Conservation (phyloP, 2,797 vertebrate genomes). For the Bryconaethiops microstoma region DNA sequence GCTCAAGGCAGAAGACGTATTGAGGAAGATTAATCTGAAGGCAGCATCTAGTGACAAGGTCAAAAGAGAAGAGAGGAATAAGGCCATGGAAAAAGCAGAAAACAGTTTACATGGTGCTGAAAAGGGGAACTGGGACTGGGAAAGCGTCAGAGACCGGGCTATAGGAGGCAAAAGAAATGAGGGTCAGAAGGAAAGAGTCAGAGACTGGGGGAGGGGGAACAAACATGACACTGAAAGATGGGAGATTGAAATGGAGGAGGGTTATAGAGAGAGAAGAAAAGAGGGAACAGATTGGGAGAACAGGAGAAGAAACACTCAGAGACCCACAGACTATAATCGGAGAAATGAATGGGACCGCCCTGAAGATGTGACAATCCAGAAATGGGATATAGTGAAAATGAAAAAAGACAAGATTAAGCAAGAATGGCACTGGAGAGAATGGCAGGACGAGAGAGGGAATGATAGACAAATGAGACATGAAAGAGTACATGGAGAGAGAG, state of each 20-base stretch:
- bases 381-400: constrained; percentile 36
- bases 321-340: not conserved
- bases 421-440: constrained; percentile 34
- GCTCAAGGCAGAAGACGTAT: constrained; percentile 70
- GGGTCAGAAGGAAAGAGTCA: constrained; percentile 43
- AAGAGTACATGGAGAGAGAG: not conserved
- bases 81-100: constrained; percentile 35
- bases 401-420: constrained; percentile 21
- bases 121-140: constrained; percentile 26
- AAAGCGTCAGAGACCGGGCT: constrained; percentile 36
- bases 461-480: constrained; percentile 28
- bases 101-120: constrained; percentile 43
- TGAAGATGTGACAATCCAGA: constrained; percentile 24
- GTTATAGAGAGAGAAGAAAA: constrained; percentile 4
- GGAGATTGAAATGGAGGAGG: constrained; percentile 31
- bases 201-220: constrained; percentile 67
- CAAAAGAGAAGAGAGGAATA: constrained; percentile 39
- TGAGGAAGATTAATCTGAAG: constrained; percentile 75
- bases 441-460: constrained; percentile 9
- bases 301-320: constrained; percentile 8
- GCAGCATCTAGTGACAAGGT: constrained; percentile 47
- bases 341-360: not conserved
- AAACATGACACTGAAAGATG: constrained; percentile 59
- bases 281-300: constrained; percentile 7
- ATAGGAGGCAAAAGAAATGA: constrained; percentile 45